These are phyloP conservation scores for Papilio demoleus DNA, from an alignment of 2,888 invertebrate genomes.

Conservation along the genomic window DNA sequence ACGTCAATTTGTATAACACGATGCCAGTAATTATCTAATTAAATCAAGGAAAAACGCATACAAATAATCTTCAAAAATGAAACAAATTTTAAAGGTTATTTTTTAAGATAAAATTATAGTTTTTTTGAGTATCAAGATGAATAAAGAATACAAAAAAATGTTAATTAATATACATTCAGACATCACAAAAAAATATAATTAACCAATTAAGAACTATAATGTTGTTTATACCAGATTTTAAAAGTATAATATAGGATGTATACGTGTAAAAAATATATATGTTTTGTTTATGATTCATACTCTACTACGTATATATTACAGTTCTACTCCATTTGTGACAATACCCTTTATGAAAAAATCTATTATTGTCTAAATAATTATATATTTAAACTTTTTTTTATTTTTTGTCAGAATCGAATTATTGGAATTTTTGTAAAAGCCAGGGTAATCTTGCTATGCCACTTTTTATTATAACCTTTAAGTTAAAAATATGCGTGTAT, in stretches of 20 bases:
- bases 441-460: neutral
- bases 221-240: neutral
- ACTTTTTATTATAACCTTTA: neutral
- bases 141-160: neutral
- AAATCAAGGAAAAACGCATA: neutral
- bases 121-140: neutral
- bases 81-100: neutral
- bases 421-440: neutral
- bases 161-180: conserved; percentile 1
- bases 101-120: neutral
- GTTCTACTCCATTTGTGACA: conserved; percentile 44
- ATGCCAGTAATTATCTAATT: neutral
- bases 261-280: neutral
- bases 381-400: neutral
- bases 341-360: conserved; percentile 36
- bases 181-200: neutral
- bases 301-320: neutral
- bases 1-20: neutral
- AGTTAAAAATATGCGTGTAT: neutral
- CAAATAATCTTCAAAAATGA: neutral
- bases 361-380: neutral
- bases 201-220: neutral
- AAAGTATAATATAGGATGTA: neutral
- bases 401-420: neutral
- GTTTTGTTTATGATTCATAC: neutral